Base-by-base conservation (phyloP, 2,113 vertebrate genomes). In the Tricholaema leucomelas region DNA sequence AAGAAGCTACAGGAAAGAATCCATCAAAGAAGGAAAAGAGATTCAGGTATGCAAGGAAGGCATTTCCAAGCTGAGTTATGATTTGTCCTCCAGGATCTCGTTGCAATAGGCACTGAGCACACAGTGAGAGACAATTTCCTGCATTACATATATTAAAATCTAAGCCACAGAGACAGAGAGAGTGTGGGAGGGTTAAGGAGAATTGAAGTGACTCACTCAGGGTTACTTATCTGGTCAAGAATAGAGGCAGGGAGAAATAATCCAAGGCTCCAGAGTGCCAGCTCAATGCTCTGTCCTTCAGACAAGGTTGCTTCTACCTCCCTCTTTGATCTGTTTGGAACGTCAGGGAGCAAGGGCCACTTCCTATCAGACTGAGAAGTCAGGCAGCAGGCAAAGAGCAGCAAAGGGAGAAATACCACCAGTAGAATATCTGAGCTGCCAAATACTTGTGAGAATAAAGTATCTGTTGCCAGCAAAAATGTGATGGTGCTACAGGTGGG, bases 221-320 rank as follows among this genome's bases (percentile, higher is more conserved):
- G 67, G 71, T 88, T 84, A 90, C 88, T 83, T 95, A 95, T 94
- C 93, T 88, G 93, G 92, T 94, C 87, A 88, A 70, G 84, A 92
- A 80, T 4, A 92, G 78, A 96, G 55, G 48, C 84, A 95, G 64
- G 46, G 40, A 91, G 81, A 81, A 93, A 77, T 16, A 88, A 87
- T 9, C 63, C 74, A n/a, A 67, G 86, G 75, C 88, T 95, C 81
- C 92, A 75, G 70, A 84, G 90, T 18, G 33, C 55, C 75, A 87
- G 81, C 60, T n/a, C 63, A 90, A 73, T 14, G 36, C 67, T 33
- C 54, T 11, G 74, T 66, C 88, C 81, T 92, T 76, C 91, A 65
- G 83, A 75, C 74, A 84, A 94, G 77, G 77, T 61, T 79, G 63
- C 20, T 64, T 42, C 72, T 64, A 81, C 80, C 79, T 50, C 30